phyloP scores from a whole-genome alignment of 2,797 vertebrate genomes.

The Macroramphosus scolopax region DNA sequence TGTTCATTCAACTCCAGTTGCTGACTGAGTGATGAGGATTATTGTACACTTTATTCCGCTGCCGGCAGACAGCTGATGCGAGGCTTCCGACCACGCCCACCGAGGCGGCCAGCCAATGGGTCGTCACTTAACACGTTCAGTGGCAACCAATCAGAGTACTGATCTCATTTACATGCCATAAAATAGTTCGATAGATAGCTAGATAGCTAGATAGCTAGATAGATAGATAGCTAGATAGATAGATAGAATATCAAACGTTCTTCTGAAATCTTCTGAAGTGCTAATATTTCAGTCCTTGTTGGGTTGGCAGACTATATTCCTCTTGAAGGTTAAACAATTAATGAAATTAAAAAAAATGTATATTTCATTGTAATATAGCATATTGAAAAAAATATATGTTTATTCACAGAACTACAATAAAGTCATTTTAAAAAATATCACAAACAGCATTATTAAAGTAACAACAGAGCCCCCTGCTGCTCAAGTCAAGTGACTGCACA shows the following conservation, averaged over 20 bases:
- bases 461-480: conserved; percentile 57
- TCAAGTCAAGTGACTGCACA: conserved; percentile 16
- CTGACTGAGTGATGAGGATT: no score
- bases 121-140: accelerated
- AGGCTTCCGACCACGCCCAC: conserved; percentile 26
- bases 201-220: conserved; percentile 6
- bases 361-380: no score
- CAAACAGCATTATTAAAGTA: conserved; percentile 4
- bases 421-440: conserved; percentile 17
- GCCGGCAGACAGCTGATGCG: neutral
- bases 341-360: no score
- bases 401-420: conserved; percentile 1
- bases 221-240: conserved; percentile 6
- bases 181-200: neutral
- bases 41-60: neutral
- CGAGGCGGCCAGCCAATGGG: conserved; percentile 9
- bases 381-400: no score
- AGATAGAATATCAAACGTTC: conserved; percentile 8
- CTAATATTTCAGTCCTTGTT: conserved; percentile 12
- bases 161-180: no score
- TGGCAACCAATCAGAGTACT: conserved; percentile 21
- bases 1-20: no score
- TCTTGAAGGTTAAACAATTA: no score
- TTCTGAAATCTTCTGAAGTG: no score
- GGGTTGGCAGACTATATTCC: conserved; percentile 6